Conservation (phyloP, 1,140 invertebrate genomes). For the Hyles vespertilio region DNA sequence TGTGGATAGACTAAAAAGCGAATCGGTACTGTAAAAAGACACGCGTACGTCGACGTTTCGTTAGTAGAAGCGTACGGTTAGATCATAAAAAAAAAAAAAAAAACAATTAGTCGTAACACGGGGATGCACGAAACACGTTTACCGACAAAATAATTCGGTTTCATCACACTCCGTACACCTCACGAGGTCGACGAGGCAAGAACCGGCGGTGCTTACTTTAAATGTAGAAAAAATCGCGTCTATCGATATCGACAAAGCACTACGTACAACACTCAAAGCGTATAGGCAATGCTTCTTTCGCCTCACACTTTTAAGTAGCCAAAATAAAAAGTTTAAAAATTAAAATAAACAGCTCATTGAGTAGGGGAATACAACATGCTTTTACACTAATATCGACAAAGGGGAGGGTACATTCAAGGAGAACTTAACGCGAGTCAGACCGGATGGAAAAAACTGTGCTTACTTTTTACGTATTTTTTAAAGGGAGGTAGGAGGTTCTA, state of each 20-base stretch:
- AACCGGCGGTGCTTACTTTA: slow-evolving; percentile 10
- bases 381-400: slow-evolving; percentile 24
- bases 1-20: slow-evolving; percentile 68
- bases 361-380: slow-evolving; percentile 61
- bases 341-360: slow-evolving; percentile 33
- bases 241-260: slow-evolving; percentile 30
- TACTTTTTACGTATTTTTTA: slow-evolving; percentile 1
- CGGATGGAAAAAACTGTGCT: slow-evolving; percentile 1
- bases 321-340: slow-evolving; percentile 30
- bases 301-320: slow-evolving; percentile 29
- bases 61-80: slow-evolving; percentile 73
- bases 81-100: slow-evolving; percentile 32
- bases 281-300: slow-evolving; percentile 37
- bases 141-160: slow-evolving; percentile 8
- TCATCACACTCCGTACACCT: slow-evolving; percentile 45
- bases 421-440: slow-evolving; percentile 8
- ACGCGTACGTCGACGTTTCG: slow-evolving; percentile 48
- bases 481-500: slow-evolving; percentile 58
- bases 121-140: slow-evolving; percentile 59
- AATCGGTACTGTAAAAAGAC: slow-evolving; percentile 27
- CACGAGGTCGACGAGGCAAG: slow-evolving; percentile 28
- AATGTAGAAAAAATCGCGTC: slow-evolving; percentile 3
- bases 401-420: slow-evolving; percentile 10
- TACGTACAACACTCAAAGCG: slow-evolving; percentile 67
- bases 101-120: slow-evolving; percentile 44